Evolutionary conservation across 1,140 invertebrate species (phyloP).

Genomic region (Heliconius congener): DNA sequence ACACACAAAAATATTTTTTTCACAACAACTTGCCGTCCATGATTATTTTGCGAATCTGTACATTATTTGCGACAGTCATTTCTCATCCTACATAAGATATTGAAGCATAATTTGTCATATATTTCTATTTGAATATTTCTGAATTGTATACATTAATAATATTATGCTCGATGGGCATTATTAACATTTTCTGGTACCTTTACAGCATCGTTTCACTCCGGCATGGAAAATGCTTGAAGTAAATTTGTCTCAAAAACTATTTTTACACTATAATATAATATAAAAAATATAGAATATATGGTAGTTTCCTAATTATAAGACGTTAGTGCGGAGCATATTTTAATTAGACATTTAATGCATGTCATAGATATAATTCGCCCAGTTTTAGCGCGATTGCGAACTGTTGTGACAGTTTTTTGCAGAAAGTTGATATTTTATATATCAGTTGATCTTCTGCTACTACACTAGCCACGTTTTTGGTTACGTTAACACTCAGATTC

Average conservation of each 20-base stretch:
- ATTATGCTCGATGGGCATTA: slow-evolving; percentile 57
- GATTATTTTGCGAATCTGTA: slow-evolving; percentile 60
- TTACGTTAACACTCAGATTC: slow-evolving; percentile 18
- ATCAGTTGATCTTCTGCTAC: slow-evolving; percentile 47
- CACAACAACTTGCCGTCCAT: slow-evolving; percentile 65
- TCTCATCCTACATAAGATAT: slow-evolving; percentile 43
- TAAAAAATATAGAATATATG: slow-evolving; percentile 70
- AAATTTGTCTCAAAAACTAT: slow-evolving; percentile 73
- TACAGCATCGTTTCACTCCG: slow-evolving; percentile 49
- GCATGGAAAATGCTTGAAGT: slow-evolving; percentile 59
- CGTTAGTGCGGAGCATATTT: slow-evolving; percentile 75
- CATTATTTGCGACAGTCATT: slow-evolving; percentile 43
- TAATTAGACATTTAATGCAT: slow-evolving; percentile 78
- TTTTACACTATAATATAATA: slow-evolving; percentile 74
- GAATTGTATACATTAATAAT: slow-evolving; percentile 28
- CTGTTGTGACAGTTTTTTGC: slow-evolving; percentile 62
- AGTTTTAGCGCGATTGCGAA: slow-evolving; percentile 54
- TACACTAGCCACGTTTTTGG: slow-evolving; percentile 17
- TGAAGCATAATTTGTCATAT: slow-evolving; percentile 47
- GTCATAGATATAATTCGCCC: slow-evolving; percentile 70
- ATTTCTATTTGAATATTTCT: slow-evolving; percentile 50
- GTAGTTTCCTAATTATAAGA: slow-evolving; percentile 74
- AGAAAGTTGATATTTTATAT: slow-evolving; percentile 51
- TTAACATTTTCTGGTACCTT: slow-evolving; percentile 60
- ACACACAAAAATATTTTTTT: slow-evolving; percentile 39